Conservation (phyloP, 2,888 invertebrate genomes). For the Sinohyriopsis cumingii region DNA sequence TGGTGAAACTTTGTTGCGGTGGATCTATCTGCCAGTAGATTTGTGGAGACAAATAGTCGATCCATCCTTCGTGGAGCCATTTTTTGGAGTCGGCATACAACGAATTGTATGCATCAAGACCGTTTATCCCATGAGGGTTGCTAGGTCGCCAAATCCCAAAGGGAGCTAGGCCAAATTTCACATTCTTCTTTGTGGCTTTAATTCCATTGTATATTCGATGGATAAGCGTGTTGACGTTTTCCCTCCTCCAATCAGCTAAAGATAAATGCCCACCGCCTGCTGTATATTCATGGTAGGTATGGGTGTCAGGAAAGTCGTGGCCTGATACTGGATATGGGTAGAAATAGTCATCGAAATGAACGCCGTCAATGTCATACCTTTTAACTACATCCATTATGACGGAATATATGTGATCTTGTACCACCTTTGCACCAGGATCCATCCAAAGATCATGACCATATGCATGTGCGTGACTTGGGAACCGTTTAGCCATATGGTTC, state of each 20-base stretch:
- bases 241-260: slow-evolving; percentile 60
- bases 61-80: slow-evolving; percentile 63
- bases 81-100: slow-evolving; percentile 63
- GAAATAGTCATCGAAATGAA: slow-evolving; percentile 69
- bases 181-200: slow-evolving; percentile 43
- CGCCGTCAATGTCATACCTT: slow-evolving; percentile 65
- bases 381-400: slow-evolving; percentile 59
- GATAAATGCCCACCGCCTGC: slow-evolving; percentile 51
- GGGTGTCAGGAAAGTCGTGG: slow-evolving; percentile 58
- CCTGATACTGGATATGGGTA: slow-evolving; percentile 49
- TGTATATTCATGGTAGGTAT: slow-evolving; percentile 56
- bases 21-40: slow-evolving; percentile 67
- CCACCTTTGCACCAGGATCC: slow-evolving; percentile 62
- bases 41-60: slow-evolving; percentile 66
- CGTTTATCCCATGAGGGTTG: slow-evolving; percentile 53
- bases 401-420: slow-evolving; percentile 50
- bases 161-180: slow-evolving; percentile 65
- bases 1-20: slow-evolving; percentile 63
- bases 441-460: slow-evolving; percentile 63
- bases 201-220: slow-evolving; percentile 44
- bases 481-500: slow-evolving; percentile 60
- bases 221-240: slow-evolving; percentile 61
- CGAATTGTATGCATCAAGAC: slow-evolving; percentile 52
- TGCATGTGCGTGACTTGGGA: slow-evolving; percentile 54
- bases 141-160: slow-evolving; percentile 68